Evolutionary conservation across 1,140 invertebrate species (phyloP), one percentile per base, ranked within the genome.

Genomic region (Drosophila baimaii): DNA sequence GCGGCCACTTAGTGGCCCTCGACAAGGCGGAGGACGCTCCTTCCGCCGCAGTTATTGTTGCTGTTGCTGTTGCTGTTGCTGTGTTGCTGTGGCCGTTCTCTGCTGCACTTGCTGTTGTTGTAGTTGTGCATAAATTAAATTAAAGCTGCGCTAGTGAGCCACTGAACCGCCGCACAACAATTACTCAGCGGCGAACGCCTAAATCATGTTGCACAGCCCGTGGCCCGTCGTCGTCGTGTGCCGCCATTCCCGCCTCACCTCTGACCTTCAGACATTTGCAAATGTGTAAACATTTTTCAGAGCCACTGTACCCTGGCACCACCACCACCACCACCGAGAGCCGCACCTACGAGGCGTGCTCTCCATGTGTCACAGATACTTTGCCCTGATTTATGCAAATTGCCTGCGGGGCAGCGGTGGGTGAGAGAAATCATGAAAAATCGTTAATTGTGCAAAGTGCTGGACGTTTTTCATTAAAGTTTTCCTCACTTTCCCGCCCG

Each of bases 271-370:
- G 83, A 83, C 83, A 74, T 72, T 88, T 89, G 84, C 84, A 88
- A 89, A 88, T 88, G 83, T 89, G 83, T 89, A 88, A 88, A 88
- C 83, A 88, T 88, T 88, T 88, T 89, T 88, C 84, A 81, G 57
- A 64, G 57, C 41, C 17, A 23, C 29, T n/a, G n/a, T 31, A 55
- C 10, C 35, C 25, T 29, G 47, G 25, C 46, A 37, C 59, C 54
- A 27, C 27, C 39, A 27, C 58, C 31, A 21, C 7, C 27, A 13
- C 25, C 13, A 54, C 41, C 70, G n/a, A 19, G n/a, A 17, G n/a
- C 47, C 47, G 31, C 37, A 52, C 59, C 59, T 46, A 75, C 46
- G n/a, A 31, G 35, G 33, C 39, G 72, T 81, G 70, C 78, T 70
- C 66, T 61, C 71, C 74, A 77, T 81, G 80, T 88, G 82, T 88